Evolutionary conservation across 2,888 invertebrate species (phyloP), one percentile per base, ranked within the genome.

Genomic region (Oligia fasciuncula): DNA sequence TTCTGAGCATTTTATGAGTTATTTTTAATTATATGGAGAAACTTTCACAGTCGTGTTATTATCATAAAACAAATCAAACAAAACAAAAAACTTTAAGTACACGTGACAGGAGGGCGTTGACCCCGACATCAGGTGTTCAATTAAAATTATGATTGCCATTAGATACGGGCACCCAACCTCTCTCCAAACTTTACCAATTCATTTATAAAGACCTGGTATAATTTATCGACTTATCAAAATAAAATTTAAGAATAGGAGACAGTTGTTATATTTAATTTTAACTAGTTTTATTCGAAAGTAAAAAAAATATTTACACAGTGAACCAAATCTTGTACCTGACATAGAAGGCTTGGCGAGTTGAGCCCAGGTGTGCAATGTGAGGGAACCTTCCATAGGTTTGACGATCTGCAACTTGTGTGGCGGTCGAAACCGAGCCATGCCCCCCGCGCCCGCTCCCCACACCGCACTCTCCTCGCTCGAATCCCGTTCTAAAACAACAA

Each of bases 351-450:
- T 99, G 69, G 99, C 99, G 69, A 99, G 97, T 88, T 98, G 98
- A 77, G 99, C 98, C 99, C 99, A 99, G 87, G 99, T 98, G 93
- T 99, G 98, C 78, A 99, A 95, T 0, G 99, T 99, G 91, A 98
- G 98, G 0, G 99, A 99, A 19, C 99, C 99, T 95, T 99, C 99
- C 95, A 99, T 97, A 0, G 99, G 99, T 92, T 99, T 99, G 8
- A 99, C 98, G 86, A 99, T 99, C 96, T 99, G 99, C 87, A 99
- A 95, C 93, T 99, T 99, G 95, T 99, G 98, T 51, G 99, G 99
- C 90, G 98, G 96, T 90, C 98, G 97, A 98, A 99, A 98, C 79
- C 97, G 96, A 29, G 94, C 94, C 70, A 93, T 93, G 0, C 95
- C 96, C 3, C 95, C 96, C 11, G 94, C 96, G 49, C 96, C 96